Evolutionary conservation across 2,797 vertebrate species (phyloP), one percentile per base, ranked within the genome.

Genomic region (Podarcis lilfordi): DNA sequence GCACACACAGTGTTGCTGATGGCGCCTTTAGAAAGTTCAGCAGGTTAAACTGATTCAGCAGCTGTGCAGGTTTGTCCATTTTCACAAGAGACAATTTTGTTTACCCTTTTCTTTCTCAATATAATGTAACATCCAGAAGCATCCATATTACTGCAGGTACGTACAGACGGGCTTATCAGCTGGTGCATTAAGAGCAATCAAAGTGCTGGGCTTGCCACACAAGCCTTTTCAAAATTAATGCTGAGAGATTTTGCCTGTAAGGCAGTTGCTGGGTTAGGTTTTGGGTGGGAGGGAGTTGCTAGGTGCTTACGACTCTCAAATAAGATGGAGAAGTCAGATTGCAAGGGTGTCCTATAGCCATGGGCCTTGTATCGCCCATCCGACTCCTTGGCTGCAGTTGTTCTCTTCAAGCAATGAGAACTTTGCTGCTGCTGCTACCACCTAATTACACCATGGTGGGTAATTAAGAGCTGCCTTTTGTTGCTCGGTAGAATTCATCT

Each of bases 21-120:
- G 37, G 86, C 85, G 89, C 74, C 61, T 17, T 79, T 37, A 86
- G 72, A 55, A 91, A 89, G 80, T 55, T 55, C 10, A 89, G 66
- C 50, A 25, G 66, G 68, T 29, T 55, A 91, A 75, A 17, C 50
- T 21, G 19, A 59, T 4, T 37, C 6, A 50, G 66, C 1, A 10
- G 23, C 29, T 29, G 50, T 55, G 27, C 21, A 59, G 37, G 32
- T 27, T 11, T 35, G 32, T 4, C 75, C 7, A 13, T 71, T 83
- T 72, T 15, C 17, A 15, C n/a, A 37, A n/a, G 19, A 37, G 71
- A 40, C 75, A 37, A 37, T 13, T 15, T 61, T 6, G 4, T 75
- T 74, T 74, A 8, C n/a, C 9, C 45, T 32, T 32, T 17, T n/a
- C 9, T 78, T 9, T 23, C 21, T 50, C 17, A 55, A 55, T 15